phyloP scores from a whole-genome alignment of 2,888 invertebrate genomes.

The Lasiommata megera region DNA sequence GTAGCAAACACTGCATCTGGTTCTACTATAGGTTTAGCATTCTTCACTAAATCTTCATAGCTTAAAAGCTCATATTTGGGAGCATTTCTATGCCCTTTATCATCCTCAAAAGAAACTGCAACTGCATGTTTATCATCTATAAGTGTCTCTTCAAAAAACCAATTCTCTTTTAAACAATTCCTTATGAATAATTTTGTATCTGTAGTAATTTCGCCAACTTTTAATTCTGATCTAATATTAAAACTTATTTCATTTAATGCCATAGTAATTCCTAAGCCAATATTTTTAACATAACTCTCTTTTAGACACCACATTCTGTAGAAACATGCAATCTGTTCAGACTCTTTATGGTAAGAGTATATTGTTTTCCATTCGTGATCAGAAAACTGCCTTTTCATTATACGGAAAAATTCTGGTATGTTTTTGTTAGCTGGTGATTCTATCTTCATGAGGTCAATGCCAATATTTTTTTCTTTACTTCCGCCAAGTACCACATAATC shows the following conservation, averaged over 20 bases:
- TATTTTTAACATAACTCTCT: conserved; percentile 96
- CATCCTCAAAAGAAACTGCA: conserved; percentile 84
- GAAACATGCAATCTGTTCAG: conserved; percentile 88
- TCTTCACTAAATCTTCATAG: conserved; percentile 82
- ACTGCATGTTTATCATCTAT: conserved; percentile 89
- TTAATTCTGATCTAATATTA: conserved; percentile 80
- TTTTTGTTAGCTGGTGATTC: conserved; percentile 87
- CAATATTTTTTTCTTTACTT: conserved; percentile 79
- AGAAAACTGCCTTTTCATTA: conserved; percentile 94
- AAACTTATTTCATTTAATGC: conserved; percentile 90
- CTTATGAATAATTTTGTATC: conserved; percentile 86
- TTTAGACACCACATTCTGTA: conserved; percentile 96
- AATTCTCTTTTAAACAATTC: conserved; percentile 79
- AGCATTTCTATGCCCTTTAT: conserved; percentile 40
- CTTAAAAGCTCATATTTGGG: conserved; percentile 76
- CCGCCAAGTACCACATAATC: conserved; percentile 92
- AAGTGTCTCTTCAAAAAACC: conserved; percentile 92
- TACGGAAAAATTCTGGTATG: conserved; percentile 89
- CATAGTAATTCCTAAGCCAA: conserved; percentile 91
- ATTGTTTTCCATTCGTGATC: conserved; percentile 90
- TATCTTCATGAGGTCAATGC: conserved; percentile 95
- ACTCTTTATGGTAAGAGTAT: conserved; percentile 74
- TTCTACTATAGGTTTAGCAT: conserved; percentile 63
- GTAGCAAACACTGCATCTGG: conserved; percentile 79
- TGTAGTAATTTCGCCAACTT: conserved; percentile 60